Base-by-base conservation (phyloP, 2,113 vertebrate species). In the Phylloscopus trochilus region DNA sequence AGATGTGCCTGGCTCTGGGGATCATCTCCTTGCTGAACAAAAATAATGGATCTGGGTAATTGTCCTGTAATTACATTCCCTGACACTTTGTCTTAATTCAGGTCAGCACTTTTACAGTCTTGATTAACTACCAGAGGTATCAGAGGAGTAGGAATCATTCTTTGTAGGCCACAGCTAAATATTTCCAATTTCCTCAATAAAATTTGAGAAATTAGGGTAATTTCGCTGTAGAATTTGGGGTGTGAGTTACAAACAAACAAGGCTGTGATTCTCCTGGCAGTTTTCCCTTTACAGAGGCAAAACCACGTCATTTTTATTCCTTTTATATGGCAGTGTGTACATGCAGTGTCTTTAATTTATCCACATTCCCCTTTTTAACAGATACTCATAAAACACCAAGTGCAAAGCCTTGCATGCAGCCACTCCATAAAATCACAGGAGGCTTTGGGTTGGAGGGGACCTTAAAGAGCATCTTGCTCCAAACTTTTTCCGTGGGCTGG, bases 1-100 rank as follows among this genome's bases (percentile, higher is more conserved):
- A 68, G 90, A 31, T 15, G 66, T 10, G 60, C 86, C 89, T 73
- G 44, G 41, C 72, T 37, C 79, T 22, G 55, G 49, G 24, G 47
- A 53, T 35, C 67, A 12, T 85, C 73, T 80, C 79, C 74, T 58
- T 2, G 26, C 44, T 43, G 77, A 70, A 6, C 17, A 1, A 9
- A 66, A 83, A 27, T 41, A 75, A 82, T 23, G 46, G 74, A 41
- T 60, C 58, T 76, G 70, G 43, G 74, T 89, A 91, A 92, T 92
- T 80, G 60, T 35, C 78, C 82, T 89, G 4, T 92, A 90, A 94
- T 95, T 93, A 90, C 88, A 92, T 56, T 70, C 46, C 62, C 87
- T 77, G 93, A 44, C 28, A 4, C 35, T 51, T 79, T 82, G 81
- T 89, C 90, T 95, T 80, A 66, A 91, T 94, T 95, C 85, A 93